Conservation (phyloP, 2,888 invertebrate species). For the Rhingia campestris region DNA sequence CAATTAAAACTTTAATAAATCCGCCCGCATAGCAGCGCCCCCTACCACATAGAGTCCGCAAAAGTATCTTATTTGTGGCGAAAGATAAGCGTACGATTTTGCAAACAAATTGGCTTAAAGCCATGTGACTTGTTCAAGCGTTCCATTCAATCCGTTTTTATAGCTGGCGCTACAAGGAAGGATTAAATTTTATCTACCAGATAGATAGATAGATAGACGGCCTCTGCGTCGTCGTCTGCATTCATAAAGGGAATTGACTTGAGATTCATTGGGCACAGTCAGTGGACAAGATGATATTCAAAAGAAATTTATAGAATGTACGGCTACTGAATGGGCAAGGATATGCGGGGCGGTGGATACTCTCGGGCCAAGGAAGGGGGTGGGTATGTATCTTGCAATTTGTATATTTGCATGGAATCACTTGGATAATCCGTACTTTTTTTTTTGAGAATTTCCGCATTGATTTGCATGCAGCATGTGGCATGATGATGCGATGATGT, state of each 20-base stretch:
- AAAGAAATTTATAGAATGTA: background rate
- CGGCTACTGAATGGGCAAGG: background rate
- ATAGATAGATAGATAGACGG: slow-evolving; percentile 12
- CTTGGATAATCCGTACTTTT: background rate
- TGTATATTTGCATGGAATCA: slow-evolving; percentile 19
- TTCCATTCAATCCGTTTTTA: slow-evolving; percentile 57
- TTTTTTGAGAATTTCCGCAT: background rate
- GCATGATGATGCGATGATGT: background rate
- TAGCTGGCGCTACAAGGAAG: slow-evolving; percentile 20
- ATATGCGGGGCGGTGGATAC: background rate
- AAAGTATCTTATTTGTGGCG: slow-evolving; percentile 67
- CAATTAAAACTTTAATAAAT: slow-evolving; percentile 72
- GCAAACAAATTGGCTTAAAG: slow-evolving; percentile 68
- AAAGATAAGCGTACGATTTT: slow-evolving; percentile 65
- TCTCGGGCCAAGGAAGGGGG: background rate
- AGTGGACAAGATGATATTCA: background rate
- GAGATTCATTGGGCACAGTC: background rate
- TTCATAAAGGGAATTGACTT: background rate
- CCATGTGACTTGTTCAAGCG: slow-evolving; percentile 49
- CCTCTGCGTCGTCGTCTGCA: background rate
- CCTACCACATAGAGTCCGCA: background rate
- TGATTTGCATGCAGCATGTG: slow-evolving; percentile 1
- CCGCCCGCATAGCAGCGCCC: slow-evolving; percentile 34
- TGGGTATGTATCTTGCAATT: slow-evolving; percentile 7
- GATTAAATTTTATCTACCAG: slow-evolving; percentile 43